Conservation (phyloP, 2,888 invertebrate genomes). For the Galerucella nymphaeae region DNA sequence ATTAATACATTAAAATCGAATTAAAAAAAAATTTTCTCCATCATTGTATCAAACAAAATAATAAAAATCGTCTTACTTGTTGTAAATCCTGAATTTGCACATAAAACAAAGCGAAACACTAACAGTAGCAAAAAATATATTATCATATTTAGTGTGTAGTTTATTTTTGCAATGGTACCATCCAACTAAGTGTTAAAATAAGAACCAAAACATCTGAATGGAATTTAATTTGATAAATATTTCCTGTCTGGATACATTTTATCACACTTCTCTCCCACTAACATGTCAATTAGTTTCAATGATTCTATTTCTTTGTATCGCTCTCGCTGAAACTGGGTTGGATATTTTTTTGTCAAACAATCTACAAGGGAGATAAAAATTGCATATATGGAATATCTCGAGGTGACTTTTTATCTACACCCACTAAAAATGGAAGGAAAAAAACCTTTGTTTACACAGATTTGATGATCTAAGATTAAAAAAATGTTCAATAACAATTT, state of each 20-base stretch:
- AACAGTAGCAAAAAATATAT: conserved; percentile 6
- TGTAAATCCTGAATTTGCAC: conserved; percentile 45
- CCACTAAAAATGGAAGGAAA: no score
- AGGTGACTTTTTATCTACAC: no score
- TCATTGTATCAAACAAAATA: not conserved
- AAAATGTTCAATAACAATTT: no score
- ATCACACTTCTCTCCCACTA: conserved; percentile 48
- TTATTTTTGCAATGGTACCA: conserved; percentile 36
- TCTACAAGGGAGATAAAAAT: not conserved
- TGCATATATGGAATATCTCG: no score
- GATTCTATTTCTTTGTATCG: conserved; percentile 34
- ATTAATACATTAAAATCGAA: no score
- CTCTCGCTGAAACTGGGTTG: not conserved
- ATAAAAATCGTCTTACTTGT: conserved; percentile 45
- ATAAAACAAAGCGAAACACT: conserved; percentile 24
- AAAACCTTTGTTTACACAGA: no score
- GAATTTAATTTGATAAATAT: conserved; percentile 53
- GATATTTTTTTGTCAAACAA: not conserved
- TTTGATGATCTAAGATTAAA: no score
- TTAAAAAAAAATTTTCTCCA: no score
- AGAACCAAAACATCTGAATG: conserved; percentile 32
- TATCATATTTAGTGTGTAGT: conserved; percentile 15
- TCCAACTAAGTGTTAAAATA: conserved; percentile 36
- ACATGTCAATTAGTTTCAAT: conserved; percentile 34
- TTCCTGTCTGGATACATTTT: conserved; percentile 52